Conservation (phyloP, 2,888 invertebrate species). For the Macaria notata region DNA sequence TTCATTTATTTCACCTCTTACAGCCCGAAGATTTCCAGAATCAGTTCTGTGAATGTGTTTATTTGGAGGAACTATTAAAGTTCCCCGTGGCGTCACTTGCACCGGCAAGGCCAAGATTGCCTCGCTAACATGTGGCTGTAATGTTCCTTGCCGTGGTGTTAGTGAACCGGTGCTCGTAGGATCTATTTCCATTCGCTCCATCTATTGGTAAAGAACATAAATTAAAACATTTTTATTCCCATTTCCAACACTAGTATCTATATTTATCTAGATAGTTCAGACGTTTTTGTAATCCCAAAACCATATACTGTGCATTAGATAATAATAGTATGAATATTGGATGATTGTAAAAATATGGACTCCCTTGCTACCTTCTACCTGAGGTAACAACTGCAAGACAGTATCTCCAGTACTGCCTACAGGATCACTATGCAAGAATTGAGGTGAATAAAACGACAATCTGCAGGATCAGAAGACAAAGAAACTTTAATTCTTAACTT, state of each 20-base stretch:
- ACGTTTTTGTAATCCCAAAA: too few relatives aligned
- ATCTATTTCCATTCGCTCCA: constrained; percentile 18
- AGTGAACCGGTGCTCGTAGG: constrained; percentile 6
- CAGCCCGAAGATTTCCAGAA: constrained; percentile 14
- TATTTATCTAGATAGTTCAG: too few relatives aligned
- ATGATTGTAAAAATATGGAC: too few relatives aligned
- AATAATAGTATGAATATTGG: too few relatives aligned
- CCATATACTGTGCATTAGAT: too few relatives aligned
- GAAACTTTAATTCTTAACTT: too few relatives aligned
- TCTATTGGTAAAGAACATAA: constrained; percentile 13
- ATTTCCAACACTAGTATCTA: not conserved
- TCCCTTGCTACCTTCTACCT: too few relatives aligned
- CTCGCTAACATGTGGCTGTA: constrained; percentile 17
- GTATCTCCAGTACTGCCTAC: too few relatives aligned
- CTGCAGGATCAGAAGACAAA: too few relatives aligned
- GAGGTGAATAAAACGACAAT: too few relatives aligned
- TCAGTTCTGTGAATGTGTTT: constrained; percentile 18
- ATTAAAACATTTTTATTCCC: constrained; percentile 9
- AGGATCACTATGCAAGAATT: too few relatives aligned
- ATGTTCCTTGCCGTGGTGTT: constrained; percentile 13
- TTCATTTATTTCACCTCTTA: constrained; percentile 19
- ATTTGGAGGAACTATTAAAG: constrained; percentile 21
- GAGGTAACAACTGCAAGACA: too few relatives aligned
- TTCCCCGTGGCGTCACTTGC: constrained; percentile 21
- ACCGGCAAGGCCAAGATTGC: constrained; percentile 21